Conservation (phyloP, 2,113 vertebrate species). For the Engraulis encrasicolus region DNA sequence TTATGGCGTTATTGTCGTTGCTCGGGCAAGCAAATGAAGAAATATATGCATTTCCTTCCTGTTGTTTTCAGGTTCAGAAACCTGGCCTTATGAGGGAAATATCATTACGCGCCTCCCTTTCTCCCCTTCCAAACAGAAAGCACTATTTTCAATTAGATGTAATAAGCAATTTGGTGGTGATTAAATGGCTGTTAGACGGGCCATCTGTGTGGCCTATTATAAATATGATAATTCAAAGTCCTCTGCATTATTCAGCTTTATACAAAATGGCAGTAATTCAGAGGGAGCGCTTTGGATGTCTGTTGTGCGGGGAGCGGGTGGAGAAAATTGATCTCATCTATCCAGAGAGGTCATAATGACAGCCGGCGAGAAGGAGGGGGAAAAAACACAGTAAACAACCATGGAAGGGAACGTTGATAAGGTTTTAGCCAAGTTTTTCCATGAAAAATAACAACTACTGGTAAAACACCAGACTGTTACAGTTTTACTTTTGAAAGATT, state of each 20-base stretch:
- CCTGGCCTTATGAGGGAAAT: constrained; percentile 20
- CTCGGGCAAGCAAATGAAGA: neutral
- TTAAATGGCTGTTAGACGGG: constrained; percentile 36
- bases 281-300: constrained; percentile 42
- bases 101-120: constrained; percentile 22
- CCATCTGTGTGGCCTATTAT: constrained; percentile 49
- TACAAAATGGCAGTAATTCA: constrained; percentile 30
- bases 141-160: constrained; percentile 40
- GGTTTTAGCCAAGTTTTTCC: neutral
- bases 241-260: constrained; percentile 37
- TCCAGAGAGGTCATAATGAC: constrained; percentile 8
- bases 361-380: neutral
- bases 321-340: constrained; percentile 31
- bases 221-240: constrained; percentile 48
- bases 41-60: constrained; percentile 4
- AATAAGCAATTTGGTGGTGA: constrained; percentile 46
- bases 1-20: neutral
- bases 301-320: constrained; percentile 21
- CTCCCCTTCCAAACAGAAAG: constrained; percentile 20
- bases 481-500: neutral
- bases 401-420: neutral
- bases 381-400: neutral
- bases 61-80: constrained; percentile 16
- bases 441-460: neutral
- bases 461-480: neutral